A percentile compares a stretch with the other conserved stretches of the same genome.
phyloP scores from a whole-genome alignment of 1,140 invertebrate species.

The Liolophura sinensis region DNA sequence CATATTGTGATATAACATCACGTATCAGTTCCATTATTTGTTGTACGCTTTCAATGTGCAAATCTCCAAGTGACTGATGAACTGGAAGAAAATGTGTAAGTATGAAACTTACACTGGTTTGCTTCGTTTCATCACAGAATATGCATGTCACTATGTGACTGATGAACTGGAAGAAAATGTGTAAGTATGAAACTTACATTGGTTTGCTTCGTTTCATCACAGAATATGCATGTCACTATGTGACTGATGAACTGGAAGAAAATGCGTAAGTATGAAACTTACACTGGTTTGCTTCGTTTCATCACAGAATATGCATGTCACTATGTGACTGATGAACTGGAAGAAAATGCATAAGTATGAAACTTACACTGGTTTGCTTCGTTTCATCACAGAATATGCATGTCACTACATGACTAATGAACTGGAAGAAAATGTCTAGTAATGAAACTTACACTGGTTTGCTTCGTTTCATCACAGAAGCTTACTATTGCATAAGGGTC shows the following conservation, averaged over 20 bases:
- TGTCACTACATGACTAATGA: too few relatives aligned
- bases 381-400: conserved; percentile 30
- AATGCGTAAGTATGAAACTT: conserved; percentile 8
- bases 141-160: too few relatives aligned
- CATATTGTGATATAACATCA: too few relatives aligned
- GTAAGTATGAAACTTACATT: conserved; percentile 18
- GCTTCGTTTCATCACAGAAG: conserved; percentile 31
- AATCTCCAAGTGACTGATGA: too few relatives aligned
- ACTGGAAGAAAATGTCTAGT: too few relatives aligned
- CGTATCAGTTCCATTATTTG: too few relatives aligned
- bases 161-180: too few relatives aligned
- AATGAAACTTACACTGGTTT: conserved; percentile 28
- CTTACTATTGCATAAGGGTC: conserved; percentile 33
- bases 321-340: too few relatives aligned
- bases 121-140: conserved; percentile 25
- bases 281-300: conserved; percentile 31
- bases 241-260: too few relatives aligned
- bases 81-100: too few relatives aligned
- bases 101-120: conserved; percentile 25
- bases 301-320: conserved; percentile 9
- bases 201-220: conserved; percentile 30
- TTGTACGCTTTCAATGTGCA: too few relatives aligned
- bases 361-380: conserved; percentile 29
- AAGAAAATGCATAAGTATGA: background rate
- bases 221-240: background rate